phyloP scores from a whole-genome alignment of 2,113 vertebrate species.

The Pipra filicauda region DNA sequence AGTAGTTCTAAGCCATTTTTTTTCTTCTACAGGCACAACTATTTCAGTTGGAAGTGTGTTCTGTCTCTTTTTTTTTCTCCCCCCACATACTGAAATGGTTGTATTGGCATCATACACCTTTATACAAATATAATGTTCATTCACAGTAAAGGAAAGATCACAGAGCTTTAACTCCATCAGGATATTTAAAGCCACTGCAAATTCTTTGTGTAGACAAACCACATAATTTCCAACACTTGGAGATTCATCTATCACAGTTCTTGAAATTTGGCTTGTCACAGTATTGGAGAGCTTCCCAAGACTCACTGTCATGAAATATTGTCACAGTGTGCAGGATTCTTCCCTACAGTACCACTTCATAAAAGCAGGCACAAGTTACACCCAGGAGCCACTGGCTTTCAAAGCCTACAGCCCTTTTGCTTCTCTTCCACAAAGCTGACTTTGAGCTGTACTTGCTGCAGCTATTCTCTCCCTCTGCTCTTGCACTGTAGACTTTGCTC shows the following conservation, averaged over 20 bases:
- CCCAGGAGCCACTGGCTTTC: background rate
- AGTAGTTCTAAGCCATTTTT: background rate
- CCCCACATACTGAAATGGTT: background rate
- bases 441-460: slow-evolving; percentile 7
- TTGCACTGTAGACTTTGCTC: background rate
- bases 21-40: background rate
- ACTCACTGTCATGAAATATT: background rate
- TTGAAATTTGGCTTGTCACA: slow-evolving; percentile 19
- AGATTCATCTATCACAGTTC: background rate
- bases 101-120: background rate
- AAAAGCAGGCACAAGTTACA: background rate
- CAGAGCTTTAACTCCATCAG: background rate
- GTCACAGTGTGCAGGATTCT: background rate
- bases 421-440: background rate
- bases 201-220: slow-evolving; percentile 19
- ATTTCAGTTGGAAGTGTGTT: background rate
- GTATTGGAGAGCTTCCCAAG: slow-evolving; percentile 28
- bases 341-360: background rate
- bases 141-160: slow-evolving; percentile 5
- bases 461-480: background rate
- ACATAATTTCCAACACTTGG: background rate
- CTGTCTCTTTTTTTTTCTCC: background rate
- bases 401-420: background rate
- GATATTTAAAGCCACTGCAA: slow-evolving; percentile 26
- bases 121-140: background rate